Conservation (phyloP, 2,113 vertebrate species). For the Gambusia affinis region DNA sequence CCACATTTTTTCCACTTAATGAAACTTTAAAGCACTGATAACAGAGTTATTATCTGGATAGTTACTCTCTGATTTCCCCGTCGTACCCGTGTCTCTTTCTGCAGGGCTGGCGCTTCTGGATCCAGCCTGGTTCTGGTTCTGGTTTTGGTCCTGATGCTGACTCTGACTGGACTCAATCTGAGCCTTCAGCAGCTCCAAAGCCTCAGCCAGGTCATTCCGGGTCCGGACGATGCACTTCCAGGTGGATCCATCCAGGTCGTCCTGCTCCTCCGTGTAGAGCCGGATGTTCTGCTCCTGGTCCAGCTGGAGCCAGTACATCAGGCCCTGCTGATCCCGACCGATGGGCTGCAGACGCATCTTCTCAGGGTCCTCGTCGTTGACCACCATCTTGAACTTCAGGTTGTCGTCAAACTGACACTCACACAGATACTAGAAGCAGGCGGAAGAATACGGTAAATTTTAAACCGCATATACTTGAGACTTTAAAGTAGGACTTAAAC, state of each 20-base stretch:
- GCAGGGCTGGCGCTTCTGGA: slow-evolving; percentile 79
- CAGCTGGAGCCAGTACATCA: slow-evolving; percentile 97
- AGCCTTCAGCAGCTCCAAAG: slow-evolving; percentile 91
- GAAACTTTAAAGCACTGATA: too few species aligned
- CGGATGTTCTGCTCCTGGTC: slow-evolving; percentile 96
- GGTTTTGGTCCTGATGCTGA: slow-evolving; percentile 26
- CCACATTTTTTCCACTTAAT: too few species aligned
- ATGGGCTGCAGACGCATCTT: slow-evolving; percentile 95
- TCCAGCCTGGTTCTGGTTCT: slow-evolving; percentile 70
- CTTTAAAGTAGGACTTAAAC: neutral
- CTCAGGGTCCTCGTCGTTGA: slow-evolving; percentile 95
- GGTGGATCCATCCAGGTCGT: slow-evolving; percentile 92
- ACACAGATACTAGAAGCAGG: slow-evolving; percentile 88
- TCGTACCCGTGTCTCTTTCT: slow-evolving; percentile 65
- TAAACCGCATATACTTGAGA: neutral
- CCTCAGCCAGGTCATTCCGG: slow-evolving; percentile 93
- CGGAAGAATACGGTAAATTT: neutral
- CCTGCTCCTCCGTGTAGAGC: slow-evolving; percentile 97
- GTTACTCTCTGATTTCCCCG: neutral
- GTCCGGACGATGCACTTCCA: slow-evolving; percentile 97
- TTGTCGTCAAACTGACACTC: slow-evolving; percentile 99
- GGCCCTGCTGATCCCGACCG: slow-evolving; percentile 90
- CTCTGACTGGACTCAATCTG: slow-evolving; percentile 85
- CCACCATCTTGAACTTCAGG: slow-evolving; percentile 94
- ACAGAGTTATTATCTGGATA: too few species aligned